These are phyloP conservation scores for Abrostola triplasia DNA, from an alignment of 2,888 invertebrate genomes.

Conservation along the genomic window DNA sequence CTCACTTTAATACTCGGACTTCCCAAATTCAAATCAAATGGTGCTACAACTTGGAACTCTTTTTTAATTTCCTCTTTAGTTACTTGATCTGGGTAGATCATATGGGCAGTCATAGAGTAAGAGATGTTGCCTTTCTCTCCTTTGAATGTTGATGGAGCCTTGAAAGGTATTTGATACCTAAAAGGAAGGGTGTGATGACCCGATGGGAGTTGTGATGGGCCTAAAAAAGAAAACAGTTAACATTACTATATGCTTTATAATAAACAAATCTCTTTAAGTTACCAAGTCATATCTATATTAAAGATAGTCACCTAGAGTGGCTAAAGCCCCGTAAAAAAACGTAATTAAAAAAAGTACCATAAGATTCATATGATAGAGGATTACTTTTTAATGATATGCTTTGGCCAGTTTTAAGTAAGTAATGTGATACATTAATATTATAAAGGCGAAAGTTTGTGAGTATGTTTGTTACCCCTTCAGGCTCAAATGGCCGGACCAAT, in stretches of 20 bases:
- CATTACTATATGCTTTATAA: too few species aligned
- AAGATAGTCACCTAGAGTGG: neutral
- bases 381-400: too few species aligned
- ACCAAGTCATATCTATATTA: too few species aligned
- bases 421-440: too few species aligned
- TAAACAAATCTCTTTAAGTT: too few species aligned
- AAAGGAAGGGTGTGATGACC: conserved; percentile 69
- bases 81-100: conserved; percentile 59
- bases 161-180: conserved; percentile 69
- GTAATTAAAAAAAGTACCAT: too few species aligned
- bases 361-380: too few species aligned
- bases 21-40: conserved; percentile 70
- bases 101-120: conserved; percentile 63
- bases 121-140: conserved; percentile 64
- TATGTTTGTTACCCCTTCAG: too few species aligned
- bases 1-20: conserved; percentile 62
- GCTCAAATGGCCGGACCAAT: too few species aligned
- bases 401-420: too few species aligned
- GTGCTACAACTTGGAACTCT: conserved; percentile 69
- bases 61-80: conserved; percentile 56
- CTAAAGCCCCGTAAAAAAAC: neutral
- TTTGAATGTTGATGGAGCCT: conserved; percentile 69
- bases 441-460: too few species aligned
- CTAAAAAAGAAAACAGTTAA: conserved; percentile 49
- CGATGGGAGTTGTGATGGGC: conserved; percentile 55